Percentiles rank a stretch among this genome's conserved stretches.
Evolutionary conservation across 2,797 vertebrate genomes (phyloP).

Genomic region (Rousettus madagascariensis): DNA sequence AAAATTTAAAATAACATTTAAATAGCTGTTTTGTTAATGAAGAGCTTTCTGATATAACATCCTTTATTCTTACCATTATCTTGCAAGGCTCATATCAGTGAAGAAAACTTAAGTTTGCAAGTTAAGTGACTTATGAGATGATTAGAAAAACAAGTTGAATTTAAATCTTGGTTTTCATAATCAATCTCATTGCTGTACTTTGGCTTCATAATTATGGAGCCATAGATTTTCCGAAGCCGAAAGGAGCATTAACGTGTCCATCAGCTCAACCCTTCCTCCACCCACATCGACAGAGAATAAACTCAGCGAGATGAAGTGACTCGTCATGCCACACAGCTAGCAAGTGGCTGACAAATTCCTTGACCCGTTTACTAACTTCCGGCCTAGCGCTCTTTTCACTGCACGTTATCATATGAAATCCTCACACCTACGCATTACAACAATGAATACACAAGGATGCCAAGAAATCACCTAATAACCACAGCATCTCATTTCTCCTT

Average conservation of each 20-base stretch:
- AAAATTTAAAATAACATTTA: conserved; percentile 40
- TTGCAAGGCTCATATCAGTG: background rate
- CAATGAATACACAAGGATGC: background rate
- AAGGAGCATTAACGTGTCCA: background rate
- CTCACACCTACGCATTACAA: background rate
- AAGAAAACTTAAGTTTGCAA: background rate
- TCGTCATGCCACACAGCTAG: background rate
- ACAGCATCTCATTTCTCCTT: background rate
- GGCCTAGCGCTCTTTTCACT: background rate
- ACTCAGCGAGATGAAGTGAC: background rate
- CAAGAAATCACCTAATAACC: background rate
- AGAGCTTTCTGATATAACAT: background rate
- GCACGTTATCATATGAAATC: background rate
- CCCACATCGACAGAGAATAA: background rate
- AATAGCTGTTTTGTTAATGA: conserved; percentile 19
- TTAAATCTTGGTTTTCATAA: conserved; percentile 20
- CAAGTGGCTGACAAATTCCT: background rate
- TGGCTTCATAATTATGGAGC: background rate
- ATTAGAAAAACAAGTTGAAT: conserved; percentile 28
- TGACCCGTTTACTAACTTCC: background rate
- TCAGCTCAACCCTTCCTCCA: background rate
- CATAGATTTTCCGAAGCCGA: background rate
- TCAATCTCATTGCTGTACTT: conserved; percentile 18
- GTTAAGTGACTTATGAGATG: background rate
- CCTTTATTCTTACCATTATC: background rate